Base-by-base conservation (phyloP, 2,888 invertebrate genomes). In the Archaeoteleia sp. region DNA sequence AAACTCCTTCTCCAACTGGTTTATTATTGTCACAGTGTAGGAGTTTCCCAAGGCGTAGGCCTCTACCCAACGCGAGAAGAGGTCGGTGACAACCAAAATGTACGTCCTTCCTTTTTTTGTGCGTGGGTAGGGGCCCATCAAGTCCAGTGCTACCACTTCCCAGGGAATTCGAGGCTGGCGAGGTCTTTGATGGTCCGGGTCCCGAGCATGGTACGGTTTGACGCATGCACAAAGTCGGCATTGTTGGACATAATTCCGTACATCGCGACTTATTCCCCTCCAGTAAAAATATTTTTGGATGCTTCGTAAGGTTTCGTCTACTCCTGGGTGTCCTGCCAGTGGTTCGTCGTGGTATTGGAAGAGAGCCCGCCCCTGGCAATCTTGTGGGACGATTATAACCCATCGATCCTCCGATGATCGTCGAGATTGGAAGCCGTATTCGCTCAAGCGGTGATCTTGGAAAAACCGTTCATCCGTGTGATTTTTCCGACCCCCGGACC, bases 21-120 rank as follows among this genome's bases (percentile, higher is more conserved):
- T n/a, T 1, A 67, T 35, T 1, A 69, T 42, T 1, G 10, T 23
- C 1, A n/a, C 1, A 0, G 67, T 35, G 1, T 57, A 39, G 10
- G 66, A 27, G 13, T 48, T 32, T 1, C 40, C 20, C 1, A 67
- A 4, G 3, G 74, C 43, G 45, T 65, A 73, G 0, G 72, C 76
- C 20, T 76, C 75, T 0, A 67, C 55, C 72, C 76, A 78, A 25
- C 67, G 37, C 7, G 70, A 71, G 29, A 69, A 76, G 1, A 74
- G n/a, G 20, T 76, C 74, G 0, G 72, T 74, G 1, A 72, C 35
- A 1, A 76, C 76, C 14, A 74, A 48, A n/a, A 74, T 29, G 35
- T 58, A 68, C 1, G 48, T 42, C 30, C 57, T 45, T 2, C 53
- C 57, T 23, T 27, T 13, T 3, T n/a, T 27, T 1, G 67, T 65